Base-by-base conservation (phyloP, 2,888 invertebrate genomes). In the Hetaerina titia region DNA sequence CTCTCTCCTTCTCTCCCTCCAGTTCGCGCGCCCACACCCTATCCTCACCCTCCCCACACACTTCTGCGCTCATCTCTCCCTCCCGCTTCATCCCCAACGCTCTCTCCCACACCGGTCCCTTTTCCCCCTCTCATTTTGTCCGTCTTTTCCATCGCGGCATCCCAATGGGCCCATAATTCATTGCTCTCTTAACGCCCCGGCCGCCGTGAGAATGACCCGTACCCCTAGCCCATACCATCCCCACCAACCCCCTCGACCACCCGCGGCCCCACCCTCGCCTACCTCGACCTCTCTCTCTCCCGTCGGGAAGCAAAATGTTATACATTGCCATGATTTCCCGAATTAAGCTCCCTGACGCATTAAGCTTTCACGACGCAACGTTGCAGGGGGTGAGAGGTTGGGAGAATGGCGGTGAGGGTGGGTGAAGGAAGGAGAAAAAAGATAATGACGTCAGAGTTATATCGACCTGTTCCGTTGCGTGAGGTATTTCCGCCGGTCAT, bases 281-380 rank as follows among this genome's bases (percentile, higher is more conserved):
- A 22, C 63, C 19, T 22, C 19, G n/a, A 69, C 69, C 69, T n/a
- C n/a, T 45, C 45, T 45, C n/a, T 22, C 17, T 8, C 7, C 8
- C 69, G 69, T 17, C 19, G 31, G 81, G 31, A 81, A 31, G 31
- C 25, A 81, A 81, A 81, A 81, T 81, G 81, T 81, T 81, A 81
- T 81, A 81, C 81, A 15, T 81, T 81, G 81, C 81, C 81, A 81
- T 81, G 81, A 81, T 81, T 81, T 15, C 81, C 81, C 81, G 31
- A 81, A 81, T 81, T 81, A 81, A 81, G 81, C 81, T 81, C 81
- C 15, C 81, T 13, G 9, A 81, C 31, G 81, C 81, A 81, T 81
- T 31, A 81, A 31, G 81, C 81, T 81, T 81, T 81, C 81, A 31
- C 25, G 81, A 81, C 15, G 19, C 81, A 7, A 81, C 81, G 81